These are phyloP conservation scores for Psittacula echo DNA, from an alignment of 2,797 vertebrate genomes.

Conservation along the genomic window DNA sequence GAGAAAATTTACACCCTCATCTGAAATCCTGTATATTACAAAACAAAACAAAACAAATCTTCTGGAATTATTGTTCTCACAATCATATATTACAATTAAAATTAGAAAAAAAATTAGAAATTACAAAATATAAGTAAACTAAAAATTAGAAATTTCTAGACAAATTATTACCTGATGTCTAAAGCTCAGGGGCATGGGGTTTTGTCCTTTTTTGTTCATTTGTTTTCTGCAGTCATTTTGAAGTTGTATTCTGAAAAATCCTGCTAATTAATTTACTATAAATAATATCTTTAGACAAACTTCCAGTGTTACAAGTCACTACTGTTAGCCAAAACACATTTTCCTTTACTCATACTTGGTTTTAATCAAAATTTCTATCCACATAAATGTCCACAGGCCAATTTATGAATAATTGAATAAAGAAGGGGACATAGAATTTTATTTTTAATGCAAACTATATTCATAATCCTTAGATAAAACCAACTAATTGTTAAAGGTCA, in stretches of 20 bases:
- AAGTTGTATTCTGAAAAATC: neutral
- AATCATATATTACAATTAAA: no score
- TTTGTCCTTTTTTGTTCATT: neutral
- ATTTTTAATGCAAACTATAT: neutral
- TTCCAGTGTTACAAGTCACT: neutral
- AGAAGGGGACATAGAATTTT: rapidly evolving
- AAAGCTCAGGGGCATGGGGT: rapidly evolving
- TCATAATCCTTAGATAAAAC: neutral
- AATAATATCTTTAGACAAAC: neutral
- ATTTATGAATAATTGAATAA: neutral
- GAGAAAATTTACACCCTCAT: neutral
- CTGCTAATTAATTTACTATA: neutral
- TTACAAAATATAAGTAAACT: neutral
- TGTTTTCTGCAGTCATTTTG: neutral
- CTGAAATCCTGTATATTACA: neutral
- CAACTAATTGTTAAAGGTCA: neutral
- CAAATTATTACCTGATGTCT: neutral
- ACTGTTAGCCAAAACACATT: neutral
- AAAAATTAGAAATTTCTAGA: neutral
- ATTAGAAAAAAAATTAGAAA: neutral
- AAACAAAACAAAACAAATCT: neutral
- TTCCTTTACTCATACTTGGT: neutral
- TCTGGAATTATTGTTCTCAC: no score
- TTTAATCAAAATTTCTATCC: neutral
- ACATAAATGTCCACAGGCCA: neutral